These are phyloP conservation scores for Thamnophis sirtalis DNA, from an alignment of 2,113 vertebrate genomes.

Conservation along the genomic window DNA sequence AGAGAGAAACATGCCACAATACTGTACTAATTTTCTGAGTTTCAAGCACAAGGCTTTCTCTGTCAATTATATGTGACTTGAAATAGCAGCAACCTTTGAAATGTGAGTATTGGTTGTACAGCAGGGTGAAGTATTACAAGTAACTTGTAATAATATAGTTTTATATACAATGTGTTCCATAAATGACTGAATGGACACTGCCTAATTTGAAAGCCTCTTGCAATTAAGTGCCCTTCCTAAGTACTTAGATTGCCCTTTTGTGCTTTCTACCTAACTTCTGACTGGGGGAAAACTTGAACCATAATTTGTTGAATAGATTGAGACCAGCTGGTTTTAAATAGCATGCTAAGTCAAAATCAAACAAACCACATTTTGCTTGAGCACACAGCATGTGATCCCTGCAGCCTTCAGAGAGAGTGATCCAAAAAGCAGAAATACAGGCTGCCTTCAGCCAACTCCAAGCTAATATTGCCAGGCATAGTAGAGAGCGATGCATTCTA, in stretches of 20 bases:
- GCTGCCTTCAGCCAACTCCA: neutral
- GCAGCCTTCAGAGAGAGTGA: accelerated
- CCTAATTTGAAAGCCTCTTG: neutral
- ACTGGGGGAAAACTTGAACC: neutral
- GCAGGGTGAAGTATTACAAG: neutral
- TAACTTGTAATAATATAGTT: neutral
- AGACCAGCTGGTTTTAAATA: neutral
- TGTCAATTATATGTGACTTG: neutral
- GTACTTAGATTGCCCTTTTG: neutral
- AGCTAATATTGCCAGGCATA: neutral
- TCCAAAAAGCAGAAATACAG: neutral
- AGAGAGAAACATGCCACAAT: neutral
- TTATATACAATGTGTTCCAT: neutral
- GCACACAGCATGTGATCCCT: neutral
- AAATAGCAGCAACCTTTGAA: neutral
- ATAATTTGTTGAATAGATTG: neutral
- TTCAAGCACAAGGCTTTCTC: neutral
- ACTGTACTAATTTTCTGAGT: neutral
- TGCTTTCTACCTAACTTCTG: neutral
- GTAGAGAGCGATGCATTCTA: neutral
- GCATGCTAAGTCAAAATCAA: neutral
- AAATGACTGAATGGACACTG: neutral
- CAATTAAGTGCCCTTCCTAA: neutral
- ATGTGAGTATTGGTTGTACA: neutral
- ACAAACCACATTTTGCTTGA: neutral